Evolutionary conservation across 1,140 invertebrate species (phyloP).

Genomic region (Ephestia elutella): DNA sequence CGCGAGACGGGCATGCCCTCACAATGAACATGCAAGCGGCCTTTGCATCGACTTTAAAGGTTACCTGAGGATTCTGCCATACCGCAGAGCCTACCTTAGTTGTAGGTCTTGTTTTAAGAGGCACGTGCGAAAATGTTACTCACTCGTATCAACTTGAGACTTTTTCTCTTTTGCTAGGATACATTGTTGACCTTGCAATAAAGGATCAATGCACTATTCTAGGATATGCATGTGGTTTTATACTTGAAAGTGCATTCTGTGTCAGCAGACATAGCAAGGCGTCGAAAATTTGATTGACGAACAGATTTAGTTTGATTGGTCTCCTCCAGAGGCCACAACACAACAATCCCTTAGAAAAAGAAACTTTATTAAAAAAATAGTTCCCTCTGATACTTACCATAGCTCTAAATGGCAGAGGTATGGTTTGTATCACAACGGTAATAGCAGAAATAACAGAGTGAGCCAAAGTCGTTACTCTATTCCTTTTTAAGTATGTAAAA

Average conservation of each 20-base stretch:
- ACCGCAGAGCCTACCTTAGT: not conserved
- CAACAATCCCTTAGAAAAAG: no score
- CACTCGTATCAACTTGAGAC: not conserved
- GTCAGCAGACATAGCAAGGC: not conserved
- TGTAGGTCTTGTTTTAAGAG: slow-evolving; percentile 28
- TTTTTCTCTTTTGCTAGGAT: not conserved
- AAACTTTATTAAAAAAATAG: no score
- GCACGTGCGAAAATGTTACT: slow-evolving; percentile 8
- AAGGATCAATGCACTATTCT: not conserved
- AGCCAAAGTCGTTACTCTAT: no score
- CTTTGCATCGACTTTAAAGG: slow-evolving; percentile 40
- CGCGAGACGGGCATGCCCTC: slow-evolving; percentile 11
- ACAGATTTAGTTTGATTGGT: no score
- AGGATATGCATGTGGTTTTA: not conserved
- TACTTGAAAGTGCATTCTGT: not conserved
- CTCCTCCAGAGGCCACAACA: no score
- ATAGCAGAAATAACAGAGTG: no score
- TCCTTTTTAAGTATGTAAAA: not conserved
- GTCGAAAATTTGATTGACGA: not conserved
- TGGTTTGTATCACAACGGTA: no score
- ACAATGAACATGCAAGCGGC: slow-evolving; percentile 29
- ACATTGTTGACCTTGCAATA: not conserved
- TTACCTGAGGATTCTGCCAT: slow-evolving; percentile 28
- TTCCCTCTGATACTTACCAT: no score
- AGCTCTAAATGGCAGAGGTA: no score